Conservation (phyloP, 2,888 invertebrate genomes). For the Xestoiulus laeticollis region DNA sequence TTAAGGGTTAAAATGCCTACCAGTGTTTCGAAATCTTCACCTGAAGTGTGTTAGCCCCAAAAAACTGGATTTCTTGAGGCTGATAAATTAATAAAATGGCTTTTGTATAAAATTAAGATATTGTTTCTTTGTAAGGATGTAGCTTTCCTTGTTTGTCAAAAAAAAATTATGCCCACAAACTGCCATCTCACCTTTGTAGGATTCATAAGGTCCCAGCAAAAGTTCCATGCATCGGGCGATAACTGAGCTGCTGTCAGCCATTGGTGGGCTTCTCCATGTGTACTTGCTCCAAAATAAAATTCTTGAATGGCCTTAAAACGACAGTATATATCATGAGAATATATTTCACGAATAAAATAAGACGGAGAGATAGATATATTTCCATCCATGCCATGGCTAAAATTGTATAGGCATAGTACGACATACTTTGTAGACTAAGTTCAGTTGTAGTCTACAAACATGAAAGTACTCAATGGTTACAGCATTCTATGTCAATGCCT, state of each 20-base stretch:
- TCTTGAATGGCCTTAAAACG: slow-evolving; percentile 69
- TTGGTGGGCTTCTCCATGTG: slow-evolving; percentile 80
- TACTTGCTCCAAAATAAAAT: slow-evolving; percentile 71
- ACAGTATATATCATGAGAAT: neutral
- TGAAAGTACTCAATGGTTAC: no score
- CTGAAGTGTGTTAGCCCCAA: slow-evolving; percentile 89
- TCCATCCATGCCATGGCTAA: no score
- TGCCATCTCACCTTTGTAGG: slow-evolving; percentile 74
- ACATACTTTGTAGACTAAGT: no score
- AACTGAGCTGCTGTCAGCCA: slow-evolving; percentile 87
- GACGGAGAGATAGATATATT: no score
- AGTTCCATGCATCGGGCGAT: slow-evolving; percentile 89
- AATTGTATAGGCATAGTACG: no score
- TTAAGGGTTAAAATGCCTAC: slow-evolving; percentile 58
- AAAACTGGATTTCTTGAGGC: slow-evolving; percentile 91
- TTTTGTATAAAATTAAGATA: slow-evolving; percentile 47
- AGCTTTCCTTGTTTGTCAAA: no score
- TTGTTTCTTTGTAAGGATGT: no score
- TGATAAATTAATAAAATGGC: slow-evolving; percentile 68
- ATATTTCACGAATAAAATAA: no score
- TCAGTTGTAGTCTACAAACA: no score
- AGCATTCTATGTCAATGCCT: no score
- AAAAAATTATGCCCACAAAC: no score
- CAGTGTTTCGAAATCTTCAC: slow-evolving; percentile 87
- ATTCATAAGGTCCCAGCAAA: slow-evolving; percentile 88